phyloP scores from a whole-genome alignment of 2,797 vertebrate species.

The Ptychobarbus kaznakovi region DNA sequence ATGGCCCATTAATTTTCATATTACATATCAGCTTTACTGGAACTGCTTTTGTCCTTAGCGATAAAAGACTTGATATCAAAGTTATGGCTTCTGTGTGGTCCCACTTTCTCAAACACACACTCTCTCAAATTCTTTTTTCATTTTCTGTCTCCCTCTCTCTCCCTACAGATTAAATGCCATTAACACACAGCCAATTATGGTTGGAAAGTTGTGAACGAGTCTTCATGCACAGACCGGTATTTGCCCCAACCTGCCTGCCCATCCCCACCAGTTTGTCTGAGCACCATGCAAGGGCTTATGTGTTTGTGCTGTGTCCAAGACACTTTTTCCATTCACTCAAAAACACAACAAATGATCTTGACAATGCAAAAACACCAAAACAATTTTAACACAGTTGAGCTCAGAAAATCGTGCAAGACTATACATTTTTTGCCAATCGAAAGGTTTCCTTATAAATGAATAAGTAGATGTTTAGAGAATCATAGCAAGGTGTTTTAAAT shows the following conservation, averaged over 20 bases:
- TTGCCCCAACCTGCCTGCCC: constrained; percentile 74
- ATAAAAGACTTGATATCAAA: constrained; percentile 75
- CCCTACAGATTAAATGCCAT: constrained; percentile 51
- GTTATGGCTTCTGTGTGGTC: constrained; percentile 66
- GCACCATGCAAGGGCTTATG: not conserved
- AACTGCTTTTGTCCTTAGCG: constrained; percentile 77
- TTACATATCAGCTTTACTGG: constrained; percentile 69
- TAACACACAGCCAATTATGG: constrained; percentile 73
- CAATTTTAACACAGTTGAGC: not conserved
- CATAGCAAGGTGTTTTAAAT: not conserved
- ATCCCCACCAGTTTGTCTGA: constrained; percentile 37
- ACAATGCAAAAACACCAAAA: not conserved
- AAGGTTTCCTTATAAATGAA: not conserved
- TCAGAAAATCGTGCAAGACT: not conserved
- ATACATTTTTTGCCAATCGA: not conserved
- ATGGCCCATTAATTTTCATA: constrained; percentile 78
- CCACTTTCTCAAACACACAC: constrained; percentile 55
- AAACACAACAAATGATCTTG: not conserved
- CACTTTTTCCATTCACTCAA: constrained; percentile 1
- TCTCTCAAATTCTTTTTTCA: constrained; percentile 38
- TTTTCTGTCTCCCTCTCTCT: constrained; percentile 60
- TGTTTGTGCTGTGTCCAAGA: constrained; percentile 40
- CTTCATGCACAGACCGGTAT: constrained; percentile 60
- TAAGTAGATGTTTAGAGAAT: not conserved
- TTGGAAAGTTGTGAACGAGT: constrained; percentile 65